phyloP scores from a whole-genome alignment of 2,888 invertebrate genomes.

The Drosophila dives region DNA sequence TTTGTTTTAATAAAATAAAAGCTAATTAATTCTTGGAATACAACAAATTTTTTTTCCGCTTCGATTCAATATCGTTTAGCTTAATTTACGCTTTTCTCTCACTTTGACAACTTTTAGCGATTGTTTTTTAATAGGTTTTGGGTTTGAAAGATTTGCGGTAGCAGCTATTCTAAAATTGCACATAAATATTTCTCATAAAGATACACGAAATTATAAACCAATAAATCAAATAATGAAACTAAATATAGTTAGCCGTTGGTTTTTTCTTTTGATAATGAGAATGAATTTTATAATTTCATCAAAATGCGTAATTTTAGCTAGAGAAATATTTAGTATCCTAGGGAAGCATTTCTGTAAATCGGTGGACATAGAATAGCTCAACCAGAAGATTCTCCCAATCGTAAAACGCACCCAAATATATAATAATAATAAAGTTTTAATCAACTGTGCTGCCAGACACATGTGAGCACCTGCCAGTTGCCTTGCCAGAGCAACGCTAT shows the following conservation, averaged over 20 bases:
- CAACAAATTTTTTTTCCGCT: background rate
- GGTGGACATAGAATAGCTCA: background rate
- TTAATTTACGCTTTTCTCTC: background rate
- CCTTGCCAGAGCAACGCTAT: too few relatives aligned
- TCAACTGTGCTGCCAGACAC: background rate
- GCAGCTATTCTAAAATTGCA: background rate
- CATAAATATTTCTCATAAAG: background rate
- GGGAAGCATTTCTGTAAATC: background rate
- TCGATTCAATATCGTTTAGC: background rate
- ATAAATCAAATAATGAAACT: background rate
- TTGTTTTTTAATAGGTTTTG: background rate
- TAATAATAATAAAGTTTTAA: background rate
- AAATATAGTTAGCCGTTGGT: background rate
- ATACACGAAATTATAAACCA: background rate
- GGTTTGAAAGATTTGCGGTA: background rate
- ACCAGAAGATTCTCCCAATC: background rate
- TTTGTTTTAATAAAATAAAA: background rate
- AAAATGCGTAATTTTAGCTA: too few relatives aligned
- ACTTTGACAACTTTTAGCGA: background rate
- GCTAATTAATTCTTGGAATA: background rate
- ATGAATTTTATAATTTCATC: too few relatives aligned
- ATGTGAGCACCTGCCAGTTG: background rate
- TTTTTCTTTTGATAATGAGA: background rate
- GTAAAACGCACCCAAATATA: background rate
- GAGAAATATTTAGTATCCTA: background rate